Base-by-base conservation (phyloP, 2,888 invertebrate genomes). In the Torymus auratus region DNA sequence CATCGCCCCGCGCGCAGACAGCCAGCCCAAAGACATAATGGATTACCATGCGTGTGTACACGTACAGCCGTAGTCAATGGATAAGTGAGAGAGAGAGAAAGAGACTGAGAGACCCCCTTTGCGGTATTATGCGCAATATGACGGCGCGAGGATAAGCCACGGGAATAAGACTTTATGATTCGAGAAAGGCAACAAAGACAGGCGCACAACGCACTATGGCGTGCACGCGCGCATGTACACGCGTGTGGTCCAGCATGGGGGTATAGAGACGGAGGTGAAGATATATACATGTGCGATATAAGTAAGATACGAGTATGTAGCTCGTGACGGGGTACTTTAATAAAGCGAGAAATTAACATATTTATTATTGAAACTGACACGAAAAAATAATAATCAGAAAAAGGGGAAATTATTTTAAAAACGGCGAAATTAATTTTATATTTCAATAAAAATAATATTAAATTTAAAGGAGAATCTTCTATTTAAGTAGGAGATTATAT, bases 91-190 rank as follows among this genome's bases (percentile, higher is more conserved):
- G 41, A 23, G 41, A 41, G 41, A 41, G 7, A 41, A 7, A 7
- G 41, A 41, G 41, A 2, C 28, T 2, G 28, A 4, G 28, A 41
- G 65, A 53, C 17, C 55, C 72, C 68, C 71, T 73, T 53, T 73
- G 79, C 70, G 81, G 81, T 77, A 83, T 83, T 84, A 84, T 82
- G 79, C 79, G 75, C 84, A 78, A 84, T 82, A 84, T 84, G 83
- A 83, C 83, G 84, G 80, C 15, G 64, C 62, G 76, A 80, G 71
- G 76, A 83, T 84, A 83, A 85, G 83, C 84, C 83, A 78, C 84
- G 78, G 83, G 83, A 84, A 84, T 86, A 86, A 88, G 87, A 86
- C 85, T 85, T 85, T 86, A 85, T 84, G 87, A 87, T 86, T 85
- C 77, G 70, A 64, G 60, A 83, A 83, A 85, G 83, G 84, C 85